These are phyloP conservation scores for Xiphophorus birchmanni DNA, from an alignment of 2,797 vertebrate genomes.

Conservation along the genomic window DNA sequence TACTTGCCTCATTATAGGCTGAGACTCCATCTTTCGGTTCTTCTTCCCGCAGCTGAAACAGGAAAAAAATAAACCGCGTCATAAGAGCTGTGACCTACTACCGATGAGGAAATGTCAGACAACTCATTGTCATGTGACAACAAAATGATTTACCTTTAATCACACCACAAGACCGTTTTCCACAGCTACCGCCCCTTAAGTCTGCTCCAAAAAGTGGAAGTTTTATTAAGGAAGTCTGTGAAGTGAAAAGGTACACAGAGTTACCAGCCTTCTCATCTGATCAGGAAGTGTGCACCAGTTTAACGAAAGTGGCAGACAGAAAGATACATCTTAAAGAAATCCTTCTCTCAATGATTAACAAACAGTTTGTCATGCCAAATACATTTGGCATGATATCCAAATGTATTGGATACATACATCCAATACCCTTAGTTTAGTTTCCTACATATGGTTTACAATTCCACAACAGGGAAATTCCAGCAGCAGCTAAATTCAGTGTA, in stretches of 20 bases:
- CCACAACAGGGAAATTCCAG: background rate
- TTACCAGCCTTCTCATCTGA: background rate
- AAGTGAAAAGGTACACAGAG: background rate
- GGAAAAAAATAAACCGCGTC: background rate
- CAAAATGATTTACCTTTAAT: slow-evolving; percentile 35
- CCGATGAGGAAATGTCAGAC: background rate
- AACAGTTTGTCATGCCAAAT: background rate
- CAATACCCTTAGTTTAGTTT: no score
- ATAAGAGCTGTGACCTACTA: background rate
- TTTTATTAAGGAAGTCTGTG: background rate
- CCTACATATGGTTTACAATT: background rate
- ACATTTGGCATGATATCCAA: background rate
- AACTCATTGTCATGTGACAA: slow-evolving; percentile 52
- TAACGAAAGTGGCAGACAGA: background rate
- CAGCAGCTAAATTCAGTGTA: background rate
- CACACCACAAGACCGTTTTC: background rate
- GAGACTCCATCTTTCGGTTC: slow-evolving; percentile 41
- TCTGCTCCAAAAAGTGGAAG: background rate
- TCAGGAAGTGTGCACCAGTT: slow-evolving; percentile 51
- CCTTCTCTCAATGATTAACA: background rate
- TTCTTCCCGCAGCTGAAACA: background rate
- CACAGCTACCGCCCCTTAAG: background rate
- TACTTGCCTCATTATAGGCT: slow-evolving; percentile 41
- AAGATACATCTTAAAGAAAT: background rate
- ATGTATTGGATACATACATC: no score